A percentile compares a stretch with the other conserved stretches of the same genome.
Evolutionary conservation across 1,140 invertebrate species (phyloP).

Genomic region (Ptiloglossa arizonensis): DNA sequence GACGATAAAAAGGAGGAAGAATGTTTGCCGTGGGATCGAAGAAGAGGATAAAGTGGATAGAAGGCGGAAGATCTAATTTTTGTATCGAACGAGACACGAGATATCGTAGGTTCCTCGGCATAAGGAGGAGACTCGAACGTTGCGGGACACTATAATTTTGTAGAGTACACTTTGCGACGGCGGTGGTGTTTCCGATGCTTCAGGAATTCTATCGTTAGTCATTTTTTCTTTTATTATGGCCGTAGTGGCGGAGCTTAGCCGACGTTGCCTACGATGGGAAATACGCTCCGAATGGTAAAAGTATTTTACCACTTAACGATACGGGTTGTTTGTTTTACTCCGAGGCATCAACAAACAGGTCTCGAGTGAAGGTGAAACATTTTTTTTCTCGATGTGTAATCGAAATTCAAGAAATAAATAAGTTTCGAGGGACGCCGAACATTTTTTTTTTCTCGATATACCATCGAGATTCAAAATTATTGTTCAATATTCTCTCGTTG

Average conservation of each 20-base stretch:
- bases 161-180: background rate
- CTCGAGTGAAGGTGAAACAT: no score
- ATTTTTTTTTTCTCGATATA: no score
- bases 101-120: background rate
- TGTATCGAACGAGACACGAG: background rate
- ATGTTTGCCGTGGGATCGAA: slow-evolving; percentile 33
- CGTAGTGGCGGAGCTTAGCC: no score
- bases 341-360: no score
- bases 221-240: background rate
- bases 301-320: no score
- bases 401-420: no score
- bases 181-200: background rate
- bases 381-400: no score
- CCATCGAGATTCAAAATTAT: no score
- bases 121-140: background rate
- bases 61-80: slow-evolving; percentile 36
- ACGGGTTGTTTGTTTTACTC: no score
- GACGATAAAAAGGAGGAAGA: background rate
- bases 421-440: no score
- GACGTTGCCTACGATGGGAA: no score
- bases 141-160: slow-evolving; percentile 10
- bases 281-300: background rate
- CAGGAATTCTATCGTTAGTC: background rate
- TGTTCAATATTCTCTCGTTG: no score
- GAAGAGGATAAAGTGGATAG: slow-evolving; percentile 29